These are phyloP conservation scores for Cyanoderma ruficeps DNA, from an alignment of 2,113 vertebrate species.

Conservation along the genomic window DNA sequence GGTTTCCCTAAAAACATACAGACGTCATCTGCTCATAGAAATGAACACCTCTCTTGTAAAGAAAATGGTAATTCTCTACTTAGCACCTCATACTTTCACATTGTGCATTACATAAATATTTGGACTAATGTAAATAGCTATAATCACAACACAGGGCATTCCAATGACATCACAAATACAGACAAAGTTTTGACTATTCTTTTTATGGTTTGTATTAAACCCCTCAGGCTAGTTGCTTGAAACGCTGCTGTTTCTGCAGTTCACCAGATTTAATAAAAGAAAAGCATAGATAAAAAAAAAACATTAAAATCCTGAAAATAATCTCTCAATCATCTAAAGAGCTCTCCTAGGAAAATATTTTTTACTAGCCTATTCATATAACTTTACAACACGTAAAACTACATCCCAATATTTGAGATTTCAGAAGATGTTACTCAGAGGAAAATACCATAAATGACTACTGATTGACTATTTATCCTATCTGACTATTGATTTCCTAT, in stretches of 20 bases:
- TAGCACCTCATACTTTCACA: not conserved
- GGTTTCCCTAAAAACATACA: not conserved
- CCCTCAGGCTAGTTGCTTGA: not conserved
- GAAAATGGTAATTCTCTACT: not conserved
- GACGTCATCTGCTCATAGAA: not conserved
- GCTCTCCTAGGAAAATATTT: not conserved
- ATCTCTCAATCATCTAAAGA: not conserved
- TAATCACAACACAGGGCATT: not conserved
- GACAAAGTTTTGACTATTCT: not conserved
- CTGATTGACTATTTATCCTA: not conserved
- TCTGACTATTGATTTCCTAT: not conserved
- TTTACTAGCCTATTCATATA: not conserved
- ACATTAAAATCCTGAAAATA: not conserved
- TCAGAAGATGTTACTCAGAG: not conserved
- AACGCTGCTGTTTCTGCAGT: not conserved
- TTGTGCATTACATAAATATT: conserved; percentile 31
- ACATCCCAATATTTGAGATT: not conserved
- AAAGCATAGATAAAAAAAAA: not conserved
- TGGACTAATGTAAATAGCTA: conserved; percentile 18
- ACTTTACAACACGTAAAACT: not conserved
- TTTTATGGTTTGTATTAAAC: not conserved
- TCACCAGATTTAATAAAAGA: not conserved
- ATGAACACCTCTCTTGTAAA: not conserved
- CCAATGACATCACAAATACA: not conserved
- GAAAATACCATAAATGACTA: not conserved